Base-by-base conservation (phyloP, 1,140 invertebrate genomes). In the Zaprionus nigranus region DNA sequence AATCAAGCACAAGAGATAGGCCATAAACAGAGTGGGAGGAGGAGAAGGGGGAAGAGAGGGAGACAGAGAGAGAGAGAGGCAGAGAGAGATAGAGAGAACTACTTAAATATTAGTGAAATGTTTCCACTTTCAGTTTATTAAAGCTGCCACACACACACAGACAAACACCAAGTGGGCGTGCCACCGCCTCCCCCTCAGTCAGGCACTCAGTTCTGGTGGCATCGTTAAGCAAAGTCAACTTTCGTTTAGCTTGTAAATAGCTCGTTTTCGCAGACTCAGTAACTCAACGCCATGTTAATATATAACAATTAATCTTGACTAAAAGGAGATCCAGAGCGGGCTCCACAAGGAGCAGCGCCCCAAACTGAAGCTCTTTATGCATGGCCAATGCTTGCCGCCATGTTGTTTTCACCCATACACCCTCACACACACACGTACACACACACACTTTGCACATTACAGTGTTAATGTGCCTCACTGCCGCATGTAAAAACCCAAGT, bases 231-330 rank as follows among this genome's bases (percentile, higher is more conserved):
- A 90, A 90, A 90, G 85, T 90, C 85, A 81, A 91, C 84, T 91
- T 91, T 91, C 90, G 85, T 91, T 91, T 91, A 91, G 90, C 90
- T 91, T 91, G 90, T 91, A 91, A 91, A 91, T 91, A 91, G 90
- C 90, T 91, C 88, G 85, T 91, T 91, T 91, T 90, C 85, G 85
- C 85, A 90, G 85, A 90, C 85, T 90, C 84, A 78, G 85, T 90
- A 90, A 90, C 85, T 90, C 85, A 86, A 90, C 85, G 85, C 85
- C 85, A 90, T 90, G 86, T 90, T 90, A 90, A 90, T 90, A 90
- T 90, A 90, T 90, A 90, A 90, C 85, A 90, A 90, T 90, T 90
- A 90, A 90, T 90, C 85, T 90, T 90, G 88, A 90, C 85, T 90
- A 85, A 90, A 90, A 90, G 79, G 61, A 56, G 75, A 81, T 74